Percentiles rank a stretch among this genome's conserved stretches.
phyloP scores from a whole-genome alignment of 1,140 invertebrate species.

The Bombus waltoni region DNA sequence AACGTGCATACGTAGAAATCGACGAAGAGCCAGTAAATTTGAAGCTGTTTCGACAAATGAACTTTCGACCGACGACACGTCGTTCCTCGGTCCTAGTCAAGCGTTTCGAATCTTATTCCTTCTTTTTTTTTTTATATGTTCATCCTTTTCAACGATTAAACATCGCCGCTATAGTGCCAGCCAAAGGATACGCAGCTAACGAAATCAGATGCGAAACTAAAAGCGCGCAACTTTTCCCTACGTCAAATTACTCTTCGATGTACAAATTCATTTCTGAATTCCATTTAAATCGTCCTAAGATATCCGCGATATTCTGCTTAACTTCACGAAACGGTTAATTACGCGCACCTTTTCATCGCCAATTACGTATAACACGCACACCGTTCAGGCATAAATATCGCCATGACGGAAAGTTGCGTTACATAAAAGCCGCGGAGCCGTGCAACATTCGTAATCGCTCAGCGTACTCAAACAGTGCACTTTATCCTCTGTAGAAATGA shows the following conservation, averaged over 20 bases:
- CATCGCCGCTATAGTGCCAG: background rate
- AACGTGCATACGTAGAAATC: background rate
- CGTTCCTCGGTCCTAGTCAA: background rate
- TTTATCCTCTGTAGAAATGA: constrained; percentile 23
- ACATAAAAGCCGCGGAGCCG: background rate
- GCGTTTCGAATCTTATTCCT: background rate
- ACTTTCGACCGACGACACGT: too few species aligned
- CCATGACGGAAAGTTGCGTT: constrained; percentile 1
- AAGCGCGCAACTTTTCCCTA: too few species aligned
- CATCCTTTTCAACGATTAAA: background rate
- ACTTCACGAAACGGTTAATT: background rate
- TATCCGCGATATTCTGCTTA: background rate
- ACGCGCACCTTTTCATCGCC: background rate
- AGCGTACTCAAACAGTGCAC: background rate
- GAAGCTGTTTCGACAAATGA: too few species aligned
- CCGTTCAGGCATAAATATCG: constrained; percentile 2
- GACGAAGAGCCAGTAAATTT: background rate
- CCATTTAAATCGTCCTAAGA: background rate
- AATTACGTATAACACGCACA: background rate
- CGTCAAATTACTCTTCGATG: background rate
- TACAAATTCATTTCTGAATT: background rate
- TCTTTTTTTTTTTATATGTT: too few species aligned
- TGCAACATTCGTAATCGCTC: background rate
- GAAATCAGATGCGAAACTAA: background rate
- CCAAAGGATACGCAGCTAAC: background rate